Conservation (phyloP, 2,888 invertebrate species). For the Crioceris asparagi region DNA sequence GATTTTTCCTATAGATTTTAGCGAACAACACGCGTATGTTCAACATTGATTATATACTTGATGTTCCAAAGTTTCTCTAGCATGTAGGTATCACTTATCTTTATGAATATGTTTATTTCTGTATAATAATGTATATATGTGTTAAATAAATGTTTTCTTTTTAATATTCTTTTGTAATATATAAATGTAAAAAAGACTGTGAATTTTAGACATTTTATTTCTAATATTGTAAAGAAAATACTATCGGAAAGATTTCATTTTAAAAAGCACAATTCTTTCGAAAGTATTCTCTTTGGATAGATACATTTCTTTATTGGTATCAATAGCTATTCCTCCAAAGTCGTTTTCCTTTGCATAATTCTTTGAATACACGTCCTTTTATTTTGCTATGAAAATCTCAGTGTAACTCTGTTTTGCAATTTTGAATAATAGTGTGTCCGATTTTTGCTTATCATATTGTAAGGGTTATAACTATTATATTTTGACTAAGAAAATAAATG, state of each 20-base stretch:
- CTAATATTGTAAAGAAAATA: constrained; percentile 3
- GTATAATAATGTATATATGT: constrained; percentile 30
- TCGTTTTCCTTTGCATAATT: not conserved
- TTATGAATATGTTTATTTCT: constrained; percentile 19
- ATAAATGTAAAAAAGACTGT: constrained; percentile 28
- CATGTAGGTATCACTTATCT: too few relatives aligned
- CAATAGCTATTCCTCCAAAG: not conserved
- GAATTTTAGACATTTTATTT: constrained; percentile 19
- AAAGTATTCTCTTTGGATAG: not conserved
- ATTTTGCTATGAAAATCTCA: constrained; percentile 15
- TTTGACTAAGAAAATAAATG: constrained; percentile 34
- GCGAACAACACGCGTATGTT: too few relatives aligned
- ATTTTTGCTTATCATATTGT: constrained; percentile 32
- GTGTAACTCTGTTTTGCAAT: constrained; percentile 20
- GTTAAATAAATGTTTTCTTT: constrained; percentile 28
- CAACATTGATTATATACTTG: not conserved
- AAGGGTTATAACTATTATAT: constrained; percentile 33
- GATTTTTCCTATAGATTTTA: too few relatives aligned
- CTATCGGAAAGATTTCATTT: constrained; percentile 1
- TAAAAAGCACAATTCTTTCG: not conserved
- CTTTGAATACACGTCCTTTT: constrained; percentile 6
- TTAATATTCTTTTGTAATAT: constrained; percentile 22
- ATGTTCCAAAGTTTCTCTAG: constrained; percentile 3
- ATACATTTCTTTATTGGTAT: not conserved
- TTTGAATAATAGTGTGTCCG: constrained; percentile 32